These are phyloP conservation scores for Tretioscincus oriximinensis DNA, from an alignment of 2,113 vertebrate species.

Conservation along the genomic window DNA sequence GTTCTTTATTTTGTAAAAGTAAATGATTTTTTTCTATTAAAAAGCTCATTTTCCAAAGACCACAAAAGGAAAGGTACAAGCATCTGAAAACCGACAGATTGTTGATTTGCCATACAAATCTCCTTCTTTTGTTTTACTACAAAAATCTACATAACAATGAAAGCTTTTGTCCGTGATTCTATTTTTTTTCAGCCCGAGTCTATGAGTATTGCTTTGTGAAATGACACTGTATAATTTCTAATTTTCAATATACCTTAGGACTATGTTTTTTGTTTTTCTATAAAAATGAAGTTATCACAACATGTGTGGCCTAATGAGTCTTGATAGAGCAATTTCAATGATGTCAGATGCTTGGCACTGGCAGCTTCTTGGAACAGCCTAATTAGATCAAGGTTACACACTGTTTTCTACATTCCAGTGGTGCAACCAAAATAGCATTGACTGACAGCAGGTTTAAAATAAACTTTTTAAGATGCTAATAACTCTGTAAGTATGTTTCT, in stretches of 20 bases:
- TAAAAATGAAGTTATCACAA: slow-evolving; percentile 2
- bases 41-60: neutral
- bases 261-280: neutral
- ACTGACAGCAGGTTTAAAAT: neutral
- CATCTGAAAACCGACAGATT: neutral
- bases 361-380: neutral
- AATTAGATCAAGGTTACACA: slow-evolving; percentile 18
- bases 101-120: slow-evolving; percentile 1
- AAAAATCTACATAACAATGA: slow-evolving; percentile 5
- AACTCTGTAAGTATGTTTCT: neutral
- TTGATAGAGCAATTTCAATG: slow-evolving; percentile 13
- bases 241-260: neutral
- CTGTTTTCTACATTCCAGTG: slow-evolving; percentile 2
- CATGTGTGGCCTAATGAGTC: slow-evolving; percentile 18
- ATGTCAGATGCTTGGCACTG: slow-evolving; percentile 15
- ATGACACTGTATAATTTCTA: neutral
- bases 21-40: neutral
- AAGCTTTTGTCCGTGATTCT: slow-evolving; percentile 1
- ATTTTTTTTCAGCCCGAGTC: neutral
- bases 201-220: neutral
- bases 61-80: neutral
- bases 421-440: neutral
- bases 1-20: neutral
- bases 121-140: neutral
- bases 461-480: neutral